Percentiles rank a stretch among this genome's conserved stretches.
Conservation (phyloP, 2,113 vertebrate genomes). For the Blennius ocellaris region DNA sequence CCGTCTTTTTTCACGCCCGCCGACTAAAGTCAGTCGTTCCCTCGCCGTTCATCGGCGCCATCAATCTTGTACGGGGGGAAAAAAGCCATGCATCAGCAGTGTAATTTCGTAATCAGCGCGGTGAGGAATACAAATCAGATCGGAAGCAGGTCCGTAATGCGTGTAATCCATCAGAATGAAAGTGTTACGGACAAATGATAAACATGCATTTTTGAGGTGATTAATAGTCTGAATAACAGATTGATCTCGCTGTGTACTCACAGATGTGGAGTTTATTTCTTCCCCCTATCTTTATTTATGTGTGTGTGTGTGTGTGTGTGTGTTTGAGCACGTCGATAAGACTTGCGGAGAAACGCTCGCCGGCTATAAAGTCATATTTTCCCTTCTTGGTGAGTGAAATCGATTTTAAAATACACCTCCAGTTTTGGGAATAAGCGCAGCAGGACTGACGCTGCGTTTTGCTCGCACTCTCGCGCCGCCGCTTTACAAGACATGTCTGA, state of each 20-base stretch:
- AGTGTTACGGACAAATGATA: conserved; percentile 78
- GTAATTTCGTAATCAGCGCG: conserved; percentile 82
- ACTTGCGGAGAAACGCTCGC: conserved; percentile 3
- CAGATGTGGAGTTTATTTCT: conserved; percentile 40
- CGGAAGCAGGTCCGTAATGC: conserved; percentile 72
- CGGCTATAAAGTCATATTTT: conserved; percentile 43
- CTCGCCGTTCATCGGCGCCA: conserved; percentile 70
- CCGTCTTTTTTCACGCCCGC: conserved; percentile 11
- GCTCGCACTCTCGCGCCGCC: conserved; percentile 18
- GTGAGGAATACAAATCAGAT: conserved; percentile 82
- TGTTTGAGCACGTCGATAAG: conserved; percentile 12
- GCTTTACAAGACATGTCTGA: conserved; percentile 52
- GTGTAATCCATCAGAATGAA: conserved; percentile 80
- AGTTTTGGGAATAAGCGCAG: conserved; percentile 36
- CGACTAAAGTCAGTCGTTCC: conserved; percentile 31
- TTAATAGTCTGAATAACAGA: conserved; percentile 76
- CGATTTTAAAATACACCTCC: conserved; percentile 43
- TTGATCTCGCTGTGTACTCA: conserved; percentile 63
- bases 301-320: conserved; percentile 37
- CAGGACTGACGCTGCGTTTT: conserved; percentile 28
- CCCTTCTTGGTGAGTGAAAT: conserved; percentile 40
- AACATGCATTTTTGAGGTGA: conserved; percentile 78
- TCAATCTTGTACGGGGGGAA: conserved; percentile 72
- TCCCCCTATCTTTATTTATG: not conserved
- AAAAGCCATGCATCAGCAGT: conserved; percentile 81